Evolutionary conservation across 2,113 vertebrate genomes (phyloP), one percentile per base, ranked within the genome.

Genomic region (Petroica traversi): DNA sequence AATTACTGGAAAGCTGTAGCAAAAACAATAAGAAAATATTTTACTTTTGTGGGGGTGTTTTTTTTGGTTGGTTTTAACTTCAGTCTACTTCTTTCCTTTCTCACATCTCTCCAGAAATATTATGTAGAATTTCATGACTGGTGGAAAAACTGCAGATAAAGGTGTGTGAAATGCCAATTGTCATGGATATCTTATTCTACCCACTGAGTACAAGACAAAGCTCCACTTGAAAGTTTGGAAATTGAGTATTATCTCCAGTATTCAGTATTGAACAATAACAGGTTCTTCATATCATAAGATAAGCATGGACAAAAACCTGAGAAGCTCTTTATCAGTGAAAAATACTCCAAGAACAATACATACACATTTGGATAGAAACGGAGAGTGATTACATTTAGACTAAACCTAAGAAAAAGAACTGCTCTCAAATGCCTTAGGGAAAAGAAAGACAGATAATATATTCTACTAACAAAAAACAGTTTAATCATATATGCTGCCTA

Each of bases 231-330:
- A 97, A 79, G 49, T 93, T 92, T 93, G 57, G 76, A 96, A 94
- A 89, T 78, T 67, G 26, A 8, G 19, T 88, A 87, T 92, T 92
- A 92, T 91, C 74, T 94, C 41, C 63, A 20, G 51, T 92, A 59
- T 81, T 90, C 68, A 94, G 58, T 85, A 62, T 31, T 89, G 31
- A 97, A 93, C 23, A 93, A 94, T 86, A 95, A 55, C 55, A 87
- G 52, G 51, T 66, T 96, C 97, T 96, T 97, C 82, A 85, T 67
- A 58, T 71, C 40, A 2, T 58, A 97, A 96, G 91, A 94, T 96
- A 97, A 97, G 43, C 31, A 66, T 14, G 41, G 45, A 43, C 52
- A 86, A 85, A 93, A 28, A 24, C 7, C 49, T 58, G 31, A 93
- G 74, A 87, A 91, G 52, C 38, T 86, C 34, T 94, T 93, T 96